Percentiles rank a stretch among this genome's conserved stretches.
phyloP scores from a whole-genome alignment of 2,797 vertebrate species.

The Passerculus sandwichensis region DNA sequence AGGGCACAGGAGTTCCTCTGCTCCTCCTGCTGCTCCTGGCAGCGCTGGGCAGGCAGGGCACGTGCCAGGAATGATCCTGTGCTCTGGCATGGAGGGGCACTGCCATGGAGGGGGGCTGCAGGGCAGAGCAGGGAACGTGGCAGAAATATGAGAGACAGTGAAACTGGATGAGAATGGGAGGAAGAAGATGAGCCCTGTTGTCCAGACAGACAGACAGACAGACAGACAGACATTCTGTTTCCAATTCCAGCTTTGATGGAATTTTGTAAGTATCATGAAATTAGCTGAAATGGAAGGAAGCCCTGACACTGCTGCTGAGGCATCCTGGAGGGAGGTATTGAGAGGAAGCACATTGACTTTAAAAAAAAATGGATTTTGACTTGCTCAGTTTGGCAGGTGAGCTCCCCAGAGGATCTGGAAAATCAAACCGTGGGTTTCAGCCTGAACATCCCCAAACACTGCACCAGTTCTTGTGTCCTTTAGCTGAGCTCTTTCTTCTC shows the following conservation, averaged over 20 bases:
- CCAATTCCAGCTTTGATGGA: background rate
- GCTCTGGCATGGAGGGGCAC: background rate
- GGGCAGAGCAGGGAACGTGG: background rate
- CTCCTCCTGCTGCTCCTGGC: background rate
- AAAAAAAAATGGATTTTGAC: background rate
- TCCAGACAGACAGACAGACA: background rate
- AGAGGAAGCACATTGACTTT: background rate
- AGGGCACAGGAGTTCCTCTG: background rate
- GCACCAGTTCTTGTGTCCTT: background rate
- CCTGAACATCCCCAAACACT: background rate
- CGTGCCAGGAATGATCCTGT: background rate
- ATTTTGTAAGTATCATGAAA: background rate
- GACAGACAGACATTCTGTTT: background rate
- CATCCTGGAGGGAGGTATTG: background rate
- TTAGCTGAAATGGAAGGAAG: background rate
- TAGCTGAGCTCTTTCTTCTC: constrained; percentile 12
- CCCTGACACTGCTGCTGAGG: background rate
- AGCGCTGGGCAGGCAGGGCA: background rate
- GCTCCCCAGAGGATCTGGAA: background rate
- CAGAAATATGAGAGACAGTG: background rate
- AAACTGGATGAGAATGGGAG: background rate
- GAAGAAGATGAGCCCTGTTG: background rate
- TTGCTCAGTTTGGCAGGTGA: background rate
- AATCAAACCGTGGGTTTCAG: background rate
- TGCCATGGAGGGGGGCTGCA: background rate